A percentile compares a stretch with the other conserved stretches of the same genome.
Evolutionary conservation across 1,140 invertebrate genomes (phyloP).

Genomic region (Eriocheir sinensis): DNA sequence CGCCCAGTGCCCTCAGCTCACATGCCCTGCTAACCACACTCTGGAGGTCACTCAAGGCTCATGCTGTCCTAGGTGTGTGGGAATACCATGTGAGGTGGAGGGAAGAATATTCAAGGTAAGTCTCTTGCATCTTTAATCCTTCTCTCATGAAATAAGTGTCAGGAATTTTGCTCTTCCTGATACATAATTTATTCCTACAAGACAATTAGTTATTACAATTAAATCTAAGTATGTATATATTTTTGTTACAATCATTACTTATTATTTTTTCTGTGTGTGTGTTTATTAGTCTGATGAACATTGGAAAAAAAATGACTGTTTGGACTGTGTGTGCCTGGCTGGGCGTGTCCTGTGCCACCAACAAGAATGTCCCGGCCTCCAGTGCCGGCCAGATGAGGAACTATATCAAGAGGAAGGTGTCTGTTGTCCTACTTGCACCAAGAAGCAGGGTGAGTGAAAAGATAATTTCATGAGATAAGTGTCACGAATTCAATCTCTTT

Average conservation of each 20-base stretch:
- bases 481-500: too few relatives aligned
- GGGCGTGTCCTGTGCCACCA: constrained; percentile 54
- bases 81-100: constrained; percentile 54
- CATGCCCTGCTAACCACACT: constrained; percentile 65
- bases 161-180: background rate
- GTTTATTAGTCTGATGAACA: constrained; percentile 54
- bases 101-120: constrained; percentile 58
- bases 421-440: constrained; percentile 66
- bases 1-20: constrained; percentile 62
- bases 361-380: constrained; percentile 32
- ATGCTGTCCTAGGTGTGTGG: constrained; percentile 65
- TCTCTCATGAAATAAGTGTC: background rate
- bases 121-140: background rate
- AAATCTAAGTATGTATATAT: background rate
- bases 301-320: constrained; percentile 57
- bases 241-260: background rate
- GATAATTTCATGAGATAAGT: background rate
- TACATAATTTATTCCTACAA: too few relatives aligned
- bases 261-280: background rate
- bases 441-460: constrained; percentile 57
- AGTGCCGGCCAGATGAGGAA: constrained; percentile 46
- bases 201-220: too few relatives aligned
- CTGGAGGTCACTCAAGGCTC: constrained; percentile 56
- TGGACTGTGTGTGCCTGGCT: constrained; percentile 62
- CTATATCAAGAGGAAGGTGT: constrained; percentile 51